Base-by-base conservation (phyloP, 1,140 invertebrate species). In the Lasioglossum albipes region DNA sequence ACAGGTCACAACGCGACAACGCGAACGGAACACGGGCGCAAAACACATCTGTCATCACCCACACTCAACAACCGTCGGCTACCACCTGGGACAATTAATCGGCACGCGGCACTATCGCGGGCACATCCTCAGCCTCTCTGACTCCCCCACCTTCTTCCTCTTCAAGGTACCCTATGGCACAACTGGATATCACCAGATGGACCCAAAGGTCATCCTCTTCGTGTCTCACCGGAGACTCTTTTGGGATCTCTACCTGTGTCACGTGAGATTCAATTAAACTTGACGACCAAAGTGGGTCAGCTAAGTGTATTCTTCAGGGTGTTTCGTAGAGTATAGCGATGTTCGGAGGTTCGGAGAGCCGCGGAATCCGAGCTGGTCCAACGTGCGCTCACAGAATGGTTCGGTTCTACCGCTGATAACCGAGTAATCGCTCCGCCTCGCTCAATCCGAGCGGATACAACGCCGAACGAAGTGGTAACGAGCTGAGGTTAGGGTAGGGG, bases 401-500 rank as follows among this genome's bases (percentile, higher is more conserved):
- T 81, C 74, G 68, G 84, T 81, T 83, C 80, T 84, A 83, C 75
- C 88, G 81, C 84, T 90, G 90, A 91, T 92, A 88, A 91, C 81
- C 88, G 82, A 88, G 91, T 90, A 92, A 92, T 92, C 90, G 91
- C 86, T 87, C 84, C 82, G 87, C 79, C 84, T 87, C 82, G 83
- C 82, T 83, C 88, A 80, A 90, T 84, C 87, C 89, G 85, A 91
- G 85, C 89, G 87, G 90, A 91, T 91, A 91, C 89, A 87, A 88
- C 74, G 79, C 74, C 66, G 83, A 82, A 82, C 72, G 84, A 67
- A 68, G 45, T 79, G 68, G 79, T 82, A 85, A 85, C 69, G 72
- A 85, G 69, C 16, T 5, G 13, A 57, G 54, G 7, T n/a, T 36
- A 66, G n/a, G 59, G 69, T 61, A 61, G 72, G 70, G 70, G 73